These are phyloP conservation scores for Busseola fusca DNA, from an alignment of 2,888 invertebrate species.

Conservation along the genomic window DNA sequence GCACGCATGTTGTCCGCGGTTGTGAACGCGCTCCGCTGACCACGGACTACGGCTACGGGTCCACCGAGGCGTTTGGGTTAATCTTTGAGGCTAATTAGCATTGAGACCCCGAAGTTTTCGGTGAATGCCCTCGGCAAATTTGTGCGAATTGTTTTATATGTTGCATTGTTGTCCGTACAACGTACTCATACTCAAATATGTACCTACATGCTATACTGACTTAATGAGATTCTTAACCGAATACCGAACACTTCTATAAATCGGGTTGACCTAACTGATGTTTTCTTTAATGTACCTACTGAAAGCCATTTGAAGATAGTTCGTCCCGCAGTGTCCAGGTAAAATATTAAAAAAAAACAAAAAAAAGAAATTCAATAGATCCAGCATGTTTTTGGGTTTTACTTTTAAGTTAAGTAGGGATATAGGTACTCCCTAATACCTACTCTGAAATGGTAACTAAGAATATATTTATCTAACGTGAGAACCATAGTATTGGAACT, in stretches of 20 bases:
- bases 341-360: background rate
- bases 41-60: conserved; percentile 65
- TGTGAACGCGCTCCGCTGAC: conserved; percentile 78
- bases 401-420: background rate
- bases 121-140: conserved; percentile 83
- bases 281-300: background rate
- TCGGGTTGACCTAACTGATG: conserved; percentile 7
- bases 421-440: background rate
- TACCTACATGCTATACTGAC: background rate
- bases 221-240: conserved; percentile 45
- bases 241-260: conserved; percentile 22
- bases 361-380: background rate
- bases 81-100: conserved; percentile 82
- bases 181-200: conserved; percentile 2
- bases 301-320: background rate
- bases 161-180: conserved; percentile 59
- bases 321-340: background rate
- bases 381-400: background rate
- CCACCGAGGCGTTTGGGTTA: conserved; percentile 70
- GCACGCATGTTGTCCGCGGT: conserved; percentile 79
- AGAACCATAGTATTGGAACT: background rate
- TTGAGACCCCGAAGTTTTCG: conserved; percentile 78
- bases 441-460: background rate
- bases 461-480: background rate
- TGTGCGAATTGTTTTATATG: conserved; percentile 62